A percentile compares a stretch with the other conserved stretches of the same genome.
Evolutionary conservation across 2,113 vertebrate genomes (phyloP).

Genomic region (Catharus minimus): DNA sequence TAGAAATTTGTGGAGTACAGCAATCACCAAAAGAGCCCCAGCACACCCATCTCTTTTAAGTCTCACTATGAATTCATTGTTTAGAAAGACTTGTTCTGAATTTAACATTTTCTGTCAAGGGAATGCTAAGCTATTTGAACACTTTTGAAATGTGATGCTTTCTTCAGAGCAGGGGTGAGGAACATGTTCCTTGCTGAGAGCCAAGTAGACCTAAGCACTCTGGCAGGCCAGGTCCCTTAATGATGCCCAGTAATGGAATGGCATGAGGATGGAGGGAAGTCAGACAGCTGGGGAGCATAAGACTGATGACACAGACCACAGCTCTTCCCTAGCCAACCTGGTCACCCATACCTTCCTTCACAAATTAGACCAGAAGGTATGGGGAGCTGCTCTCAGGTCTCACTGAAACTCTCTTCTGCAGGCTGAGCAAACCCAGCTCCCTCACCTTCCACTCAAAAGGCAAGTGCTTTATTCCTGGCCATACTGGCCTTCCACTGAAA

Average conservation of each 20-base stretch:
- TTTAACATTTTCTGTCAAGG: neutral
- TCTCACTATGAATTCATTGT: neutral
- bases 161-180: neutral
- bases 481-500: neutral
- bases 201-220: neutral
- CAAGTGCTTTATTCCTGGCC: neutral
- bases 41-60: neutral
- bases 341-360: neutral
- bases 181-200: neutral
- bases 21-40: neutral
- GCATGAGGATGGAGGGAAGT: neutral
- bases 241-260: neutral
- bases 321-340: neutral
- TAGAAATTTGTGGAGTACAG: neutral
- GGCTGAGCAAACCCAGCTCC: neutral
- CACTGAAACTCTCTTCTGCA: neutral
- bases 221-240: neutral
- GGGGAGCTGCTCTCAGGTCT: neutral
- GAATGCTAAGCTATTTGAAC: neutral
- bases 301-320: neutral
- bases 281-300: neutral
- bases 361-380: neutral
- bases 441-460: neutral
- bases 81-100: neutral
- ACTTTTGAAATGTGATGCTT: neutral